Evolutionary conservation across 2,888 invertebrate species (phyloP), one percentile per base, ranked within the genome.

Genomic region (Drosophila austrosaltans): DNA sequence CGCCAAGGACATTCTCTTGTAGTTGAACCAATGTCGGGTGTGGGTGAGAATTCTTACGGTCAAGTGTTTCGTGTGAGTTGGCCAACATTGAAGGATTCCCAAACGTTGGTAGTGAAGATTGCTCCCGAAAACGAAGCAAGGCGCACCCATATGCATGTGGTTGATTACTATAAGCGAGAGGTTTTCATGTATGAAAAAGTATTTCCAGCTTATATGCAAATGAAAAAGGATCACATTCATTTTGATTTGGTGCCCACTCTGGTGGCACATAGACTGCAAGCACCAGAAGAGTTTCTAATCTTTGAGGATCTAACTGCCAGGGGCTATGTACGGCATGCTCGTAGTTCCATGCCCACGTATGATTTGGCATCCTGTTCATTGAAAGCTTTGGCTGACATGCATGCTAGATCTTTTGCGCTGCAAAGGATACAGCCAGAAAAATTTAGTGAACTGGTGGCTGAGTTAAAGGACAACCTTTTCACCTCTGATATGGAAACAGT

Each of bases 361-460:
- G 91, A 93, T 48, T 88, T 92, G 69, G 90, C 93, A 1, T 89
- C 90, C 44, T 79, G 89, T 12, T 91, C 93, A 0, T 82, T 93
- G 32, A 91, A 91, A 70, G 91, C 93, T 4, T 82, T 93, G 10
- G 93, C 93, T 1, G 92, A 93, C 36, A 91, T 93, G 73, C 93
- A 93, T 76, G 93, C 93, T 1, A 91, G 93, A 76, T 93, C 93
- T 8, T 91, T 93, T 66, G 91, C 93, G 0, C 79, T 93, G 22
- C 91, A 90, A 72, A 84, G 91, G 48, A 77, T 76, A 7, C 74
- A 83, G 42, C 85, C 87, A 0, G n/a, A 68, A 12, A 36, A 69
- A 6, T 91, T 89, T 36, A 30, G 56, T 5, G 53, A 67, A 2
- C 59, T 89, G 12, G 71, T 90, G 3, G 28, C 54, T 0, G 69